Evolutionary conservation across 2,113 vertebrate species (phyloP), one percentile per base, ranked within the genome.

Genomic region (Hystrix brachyura): DNA sequence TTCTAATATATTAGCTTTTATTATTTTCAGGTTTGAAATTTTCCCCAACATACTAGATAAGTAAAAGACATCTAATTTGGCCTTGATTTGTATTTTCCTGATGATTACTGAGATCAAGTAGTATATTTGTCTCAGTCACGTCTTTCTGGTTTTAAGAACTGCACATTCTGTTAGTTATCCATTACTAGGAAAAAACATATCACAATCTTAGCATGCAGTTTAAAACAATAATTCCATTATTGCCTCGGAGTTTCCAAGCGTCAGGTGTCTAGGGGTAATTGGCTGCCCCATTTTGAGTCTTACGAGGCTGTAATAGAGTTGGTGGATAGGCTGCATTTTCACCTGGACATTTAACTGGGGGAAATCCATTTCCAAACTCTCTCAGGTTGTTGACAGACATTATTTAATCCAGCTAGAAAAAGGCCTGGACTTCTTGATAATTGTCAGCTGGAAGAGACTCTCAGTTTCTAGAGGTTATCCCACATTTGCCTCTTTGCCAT

Each of bases 11-110:
- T 53, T 3, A 80, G 10, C 13, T 67, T 25, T 79, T 91, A 19
- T 23, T 85, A 80, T 85, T 87, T 96, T 90, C 10, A 87, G 18
- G 57, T 82, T 59, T 46, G 88, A 67, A 53, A 12, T 78, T 38
- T 57, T 59, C 43, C 25, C 14, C 71, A 81, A 6, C 23, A 67
- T 67, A 55, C 38, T 93, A 23, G 8, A 57, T 51, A 59, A 57
- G 11, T 1, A 91, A 91, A 93, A 72, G 38, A 1, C 23, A 60
- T 94, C n/a, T 67, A 65, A 51, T 27, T 38, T 59, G 57, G 3
- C 38, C n/a, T 25, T 17, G 38, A 91, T 88, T 51, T 93, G 4
- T 0, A 53, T 57, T 80, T 89, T 76, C 9, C 29, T 91, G 27
- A 89, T 89, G 1, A 85, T 4, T 34, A 72, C 71, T n/a, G 29